Base-by-base conservation (phyloP, 2,888 invertebrate species). In the Vesta saturnalis region DNA sequence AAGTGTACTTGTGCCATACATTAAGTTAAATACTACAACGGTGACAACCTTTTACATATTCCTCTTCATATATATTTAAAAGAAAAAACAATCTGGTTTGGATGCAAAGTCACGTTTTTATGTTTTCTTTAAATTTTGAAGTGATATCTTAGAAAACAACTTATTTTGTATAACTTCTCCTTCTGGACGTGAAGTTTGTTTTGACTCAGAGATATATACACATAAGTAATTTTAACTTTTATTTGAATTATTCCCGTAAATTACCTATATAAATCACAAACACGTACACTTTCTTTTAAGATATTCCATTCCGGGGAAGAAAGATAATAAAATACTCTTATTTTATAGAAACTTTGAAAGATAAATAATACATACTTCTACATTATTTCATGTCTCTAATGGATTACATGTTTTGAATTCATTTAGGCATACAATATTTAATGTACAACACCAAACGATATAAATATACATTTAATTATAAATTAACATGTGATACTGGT, bases 71-170 rank as follows among this genome's bases (percentile, higher is more conserved):
- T 56, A 59, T 60, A 23, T 66, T 64, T 60, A 54, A 62, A 8
- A 57, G 14, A 56, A 54, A 67, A 63, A 62, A 56, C 55, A 62
- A 22, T 46, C 21, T 16, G n/a, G 15, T 19, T 43, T 56, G 39
- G 43, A 71, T 71, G 64, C 67, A 21, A 55, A 59, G 67, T 64
- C 71, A 71, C 71, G 71, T 66, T 65, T 68, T 52, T 47, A 58
- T 71, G 65, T 71, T 71, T 71, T 71, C 67, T 59, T 71, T 61
- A 30, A 47, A 30, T 54, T 67, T 67, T 56, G 55, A 30, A 64
- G 70, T 65, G 70, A 30, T 56, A 57, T 61, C 66, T 55, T 58
- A 65, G 60, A 60, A 59, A 35, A 52, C 54, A 67, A 63, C 67
- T 67, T 58, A 54, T 60, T 64, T 67, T 64, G 18, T 57, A 47